Base-by-base conservation (phyloP, 2,113 vertebrate genomes). In the Lampris megalopsis region DNA sequence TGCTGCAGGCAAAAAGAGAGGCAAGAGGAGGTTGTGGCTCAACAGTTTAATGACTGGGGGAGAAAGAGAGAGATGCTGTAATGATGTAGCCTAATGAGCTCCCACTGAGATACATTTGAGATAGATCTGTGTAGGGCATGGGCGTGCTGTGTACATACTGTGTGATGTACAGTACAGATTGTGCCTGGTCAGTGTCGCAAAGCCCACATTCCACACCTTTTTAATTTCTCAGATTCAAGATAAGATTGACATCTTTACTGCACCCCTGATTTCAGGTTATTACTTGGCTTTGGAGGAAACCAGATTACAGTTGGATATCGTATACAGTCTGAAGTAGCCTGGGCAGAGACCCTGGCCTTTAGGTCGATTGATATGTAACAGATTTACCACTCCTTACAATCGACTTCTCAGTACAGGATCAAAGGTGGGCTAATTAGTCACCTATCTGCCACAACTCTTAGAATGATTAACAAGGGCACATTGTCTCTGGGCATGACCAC, bases 391-490 rank as follows among this genome's bases (percentile, higher is more conserved):
- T 62, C 9, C 48, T 35, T 73, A 38, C 7, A 48, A 54, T 41
- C 47, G 67, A 67, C 64, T 67, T 64, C 66, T 49, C 52, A 69
- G 40, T 52, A 60, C 42, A 58, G 4, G 49, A 63, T 77, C 56
- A 75, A 67, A 61, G 53, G 35, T 71, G 50, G 13, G 13, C 56
- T 67, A 78, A 82, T 90, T 76, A 85, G 83, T 89, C 68, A 92
- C 64, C 80, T 50, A 86, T 85, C 83, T 40, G 49, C 80, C 64
- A 71, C 79, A 71, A 36, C 65, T 83, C 83, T 67, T 65, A 59
- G 41, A 89, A 90, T 92, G 70, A 91, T 93, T 92, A 90, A 92
- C 87, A 63, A 80, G 60, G 50, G 50, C 49, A 62, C 68, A 73
- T 58, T 81, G 45, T 45, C 64, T 64, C n/a, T 66, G 56, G 67